These are phyloP conservation scores for Erinaceus europaeus DNA, from an alignment of 2,113 vertebrate genomes.

Conservation along the genomic window DNA sequence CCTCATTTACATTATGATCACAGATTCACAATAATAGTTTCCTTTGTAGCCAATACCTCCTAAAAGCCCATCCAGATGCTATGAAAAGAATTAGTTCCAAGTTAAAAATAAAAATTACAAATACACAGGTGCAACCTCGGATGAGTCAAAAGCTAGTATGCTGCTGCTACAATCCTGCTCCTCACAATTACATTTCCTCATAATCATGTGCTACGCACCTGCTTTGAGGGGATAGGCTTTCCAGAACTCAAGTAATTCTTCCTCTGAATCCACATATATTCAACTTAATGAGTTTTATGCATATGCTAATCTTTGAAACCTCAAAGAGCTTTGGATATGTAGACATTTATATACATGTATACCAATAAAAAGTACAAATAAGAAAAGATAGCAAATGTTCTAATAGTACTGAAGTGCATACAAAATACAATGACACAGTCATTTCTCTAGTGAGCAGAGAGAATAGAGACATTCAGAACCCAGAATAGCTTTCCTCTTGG, in stretches of 20 bases:
- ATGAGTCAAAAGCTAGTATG: conserved; percentile 15
- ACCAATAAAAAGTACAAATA: conserved; percentile 11
- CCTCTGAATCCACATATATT: conserved; percentile 45
- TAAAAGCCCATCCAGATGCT: neutral
- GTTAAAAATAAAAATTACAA: conserved; percentile 39
- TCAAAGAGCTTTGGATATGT: conserved; percentile 15
- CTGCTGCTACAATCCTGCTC: neutral
- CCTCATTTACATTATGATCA: conserved; percentile 10
- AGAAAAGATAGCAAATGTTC: conserved; percentile 10
- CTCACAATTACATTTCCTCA: conserved; percentile 31
- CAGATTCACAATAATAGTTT: neutral
- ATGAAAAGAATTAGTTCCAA: conserved; percentile 24
- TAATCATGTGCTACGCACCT: conserved; percentile 21
- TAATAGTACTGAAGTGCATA: neutral
- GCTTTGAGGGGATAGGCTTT: conserved; percentile 34
- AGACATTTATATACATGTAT: neutral
- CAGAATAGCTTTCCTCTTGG: conserved; percentile 49
- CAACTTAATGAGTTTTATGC: conserved; percentile 49
- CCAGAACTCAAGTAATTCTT: conserved; percentile 24
- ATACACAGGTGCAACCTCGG: conserved; percentile 36
- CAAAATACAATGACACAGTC: neutral
- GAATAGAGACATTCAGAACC: conserved; percentile 44
- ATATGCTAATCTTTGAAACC: conserved; percentile 29
- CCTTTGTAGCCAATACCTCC: neutral
- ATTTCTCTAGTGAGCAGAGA: neutral